Conservation (phyloP, 2,888 invertebrate species). For the Apotomis betuletana region DNA sequence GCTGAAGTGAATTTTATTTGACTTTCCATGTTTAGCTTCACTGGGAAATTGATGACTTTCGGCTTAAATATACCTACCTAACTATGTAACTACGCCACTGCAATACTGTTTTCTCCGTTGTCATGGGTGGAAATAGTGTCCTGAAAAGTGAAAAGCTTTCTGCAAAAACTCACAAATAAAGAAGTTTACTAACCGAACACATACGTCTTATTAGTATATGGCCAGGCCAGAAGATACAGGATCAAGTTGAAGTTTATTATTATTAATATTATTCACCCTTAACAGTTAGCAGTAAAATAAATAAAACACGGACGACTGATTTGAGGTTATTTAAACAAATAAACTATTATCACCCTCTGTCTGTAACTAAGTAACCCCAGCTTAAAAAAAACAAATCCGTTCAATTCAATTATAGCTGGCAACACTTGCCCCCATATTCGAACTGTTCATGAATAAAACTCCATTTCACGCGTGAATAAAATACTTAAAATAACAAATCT, state of each 20-base stretch:
- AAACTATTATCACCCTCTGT: conserved; percentile 5
- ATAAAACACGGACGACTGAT: neutral
- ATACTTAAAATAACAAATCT: conserved; percentile 34
- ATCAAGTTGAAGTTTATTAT: no score
- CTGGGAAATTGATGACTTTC: conserved; percentile 37
- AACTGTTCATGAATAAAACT: conserved; percentile 54
- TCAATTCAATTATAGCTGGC: conserved; percentile 20
- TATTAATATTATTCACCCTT: neutral
- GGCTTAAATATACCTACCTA: conserved; percentile 25
- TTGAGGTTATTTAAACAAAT: neutral
- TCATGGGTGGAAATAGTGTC: no score
- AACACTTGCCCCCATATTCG: conserved; percentile 55
- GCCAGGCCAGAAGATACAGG: no score
- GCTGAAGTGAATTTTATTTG: conserved; percentile 55
- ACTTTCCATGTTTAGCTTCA: conserved; percentile 44
- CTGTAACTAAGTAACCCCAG: neutral
- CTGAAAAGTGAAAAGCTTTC: no score
- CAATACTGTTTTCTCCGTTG: neutral
- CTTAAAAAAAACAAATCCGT: conserved; percentile 10
- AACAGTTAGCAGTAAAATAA: neutral
- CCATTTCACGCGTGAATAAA: conserved; percentile 62
- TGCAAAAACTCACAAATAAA: no score
- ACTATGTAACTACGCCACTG: neutral
- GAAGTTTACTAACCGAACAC: no score
- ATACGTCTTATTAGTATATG: no score